Evolutionary conservation across 2,888 invertebrate species (phyloP).

Genomic region (Epiperipatus broadwayi): DNA sequence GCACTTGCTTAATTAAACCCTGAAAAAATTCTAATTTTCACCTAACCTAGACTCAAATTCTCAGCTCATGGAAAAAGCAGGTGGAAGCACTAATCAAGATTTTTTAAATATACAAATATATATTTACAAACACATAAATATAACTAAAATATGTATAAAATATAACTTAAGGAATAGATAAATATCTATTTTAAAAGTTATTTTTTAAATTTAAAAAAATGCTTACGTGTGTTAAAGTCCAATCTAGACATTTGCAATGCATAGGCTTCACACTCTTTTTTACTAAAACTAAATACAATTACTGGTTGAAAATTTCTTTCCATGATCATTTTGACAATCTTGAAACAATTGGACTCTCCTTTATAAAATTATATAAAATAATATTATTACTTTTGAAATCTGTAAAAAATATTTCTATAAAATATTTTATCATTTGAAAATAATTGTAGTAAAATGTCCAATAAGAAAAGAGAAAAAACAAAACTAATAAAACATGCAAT

Average conservation of each 20-base stretch:
- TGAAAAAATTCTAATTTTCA: too few relatives aligned
- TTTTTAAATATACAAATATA: too few relatives aligned
- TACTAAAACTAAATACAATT: slow-evolving; percentile 96
- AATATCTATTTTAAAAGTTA: slow-evolving; percentile 7
- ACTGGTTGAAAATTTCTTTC: slow-evolving; percentile 92
- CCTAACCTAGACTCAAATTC: too few relatives aligned
- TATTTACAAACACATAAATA: too few relatives aligned
- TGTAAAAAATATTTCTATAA: too few relatives aligned
- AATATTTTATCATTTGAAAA: too few relatives aligned
- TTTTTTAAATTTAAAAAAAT: slow-evolving; percentile 6
- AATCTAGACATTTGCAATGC: slow-evolving; percentile 90
- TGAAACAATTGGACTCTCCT: slow-evolving; percentile 62
- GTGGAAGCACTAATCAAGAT: too few relatives aligned
- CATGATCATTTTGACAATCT: slow-evolving; percentile 97
- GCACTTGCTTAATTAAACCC: too few relatives aligned
- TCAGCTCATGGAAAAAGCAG: too few relatives aligned
- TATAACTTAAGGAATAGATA: too few relatives aligned
- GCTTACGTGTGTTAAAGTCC: slow-evolving; percentile 70
- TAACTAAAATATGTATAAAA: too few relatives aligned
- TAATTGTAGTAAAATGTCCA: slow-evolving; percentile 19
- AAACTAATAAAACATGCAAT: too few relatives aligned
- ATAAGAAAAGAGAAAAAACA: slow-evolving; percentile 5
- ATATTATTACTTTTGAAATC: background rate
- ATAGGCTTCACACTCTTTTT: slow-evolving; percentile 92
- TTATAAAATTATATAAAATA: slow-evolving; percentile 15